Conservation (phyloP, 1,140 invertebrate genomes). For the Oryctes rhinoceros region DNA sequence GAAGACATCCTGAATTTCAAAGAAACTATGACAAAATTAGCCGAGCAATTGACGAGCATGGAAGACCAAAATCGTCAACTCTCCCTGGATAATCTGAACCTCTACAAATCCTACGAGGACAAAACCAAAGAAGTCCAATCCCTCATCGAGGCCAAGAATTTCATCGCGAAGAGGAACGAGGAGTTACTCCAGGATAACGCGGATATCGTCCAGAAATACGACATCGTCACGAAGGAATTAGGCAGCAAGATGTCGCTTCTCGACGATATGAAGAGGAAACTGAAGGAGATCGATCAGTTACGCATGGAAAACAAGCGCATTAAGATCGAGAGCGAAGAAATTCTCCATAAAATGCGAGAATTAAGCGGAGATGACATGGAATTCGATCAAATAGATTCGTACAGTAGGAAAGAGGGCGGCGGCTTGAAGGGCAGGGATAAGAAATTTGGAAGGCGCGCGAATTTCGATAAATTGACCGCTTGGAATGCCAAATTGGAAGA, state of each 20-base stretch:
- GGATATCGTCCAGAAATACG: neutral
- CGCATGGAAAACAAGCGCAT: neutral
- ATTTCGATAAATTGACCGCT: neutral
- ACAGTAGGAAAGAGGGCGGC: neutral
- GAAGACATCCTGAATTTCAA: neutral
- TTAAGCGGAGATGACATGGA: neutral
- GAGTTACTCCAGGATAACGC: constrained; percentile 1
- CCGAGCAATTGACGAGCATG: neutral
- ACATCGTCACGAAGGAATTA: neutral
- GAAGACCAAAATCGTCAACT: neutral
- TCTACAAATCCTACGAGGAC: neutral
- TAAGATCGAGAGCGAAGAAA: neutral
- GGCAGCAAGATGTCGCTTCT: neutral
- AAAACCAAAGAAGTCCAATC: neutral
- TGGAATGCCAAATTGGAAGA: constrained; percentile 1
- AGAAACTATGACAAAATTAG: neutral
- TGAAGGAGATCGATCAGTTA: constrained; percentile 21
- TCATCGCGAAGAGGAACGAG: constrained; percentile 3
- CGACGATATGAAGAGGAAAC: constrained; percentile 7
- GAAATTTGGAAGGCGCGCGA: neutral
- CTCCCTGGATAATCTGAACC: neutral
- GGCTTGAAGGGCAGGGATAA: neutral
- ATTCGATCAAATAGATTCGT: neutral
- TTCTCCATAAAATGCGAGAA: neutral
- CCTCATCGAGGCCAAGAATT: neutral